Evolutionary conservation across 1,140 invertebrate genomes (phyloP), one percentile per base, ranked within the genome.

Genomic region (Sesamia nonagrioides): DNA sequence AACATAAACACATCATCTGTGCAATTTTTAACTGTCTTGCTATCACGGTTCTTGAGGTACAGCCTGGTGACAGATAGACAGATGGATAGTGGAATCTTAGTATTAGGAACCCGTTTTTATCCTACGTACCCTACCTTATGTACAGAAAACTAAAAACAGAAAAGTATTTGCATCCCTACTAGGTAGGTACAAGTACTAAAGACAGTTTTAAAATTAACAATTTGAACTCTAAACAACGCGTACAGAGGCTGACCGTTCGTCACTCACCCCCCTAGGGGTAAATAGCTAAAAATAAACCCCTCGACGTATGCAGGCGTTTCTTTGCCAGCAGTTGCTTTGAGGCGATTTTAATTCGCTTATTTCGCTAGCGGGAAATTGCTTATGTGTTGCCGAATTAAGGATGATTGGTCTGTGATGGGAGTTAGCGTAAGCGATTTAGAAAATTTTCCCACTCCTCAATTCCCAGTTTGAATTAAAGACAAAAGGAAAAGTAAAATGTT

Each of bases 271-370:
- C 77, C 73, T 18, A 18, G 48, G 80, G 79, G 83, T 88, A 91
- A 89, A 89, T 85, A 89, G 85, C 84, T 88, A 90, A 90, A 92
- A 91, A 90, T 90, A 91, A 91, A 90, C 84, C 81, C 58, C 58
- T 60, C 75, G 77, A 71, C 86, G 88, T 89, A 87, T 90, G 89
- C 89, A 85, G 83, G 78, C 87, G 85, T 91, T 93, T 92, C 91
- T 93, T 93, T 93, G 86, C 89, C 80, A 85, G 76, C 84, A 86
- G 83, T 90, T 86, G 88, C 91, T 93, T 93, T 93, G 91, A 93
- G 89, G 87, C 87, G 86, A 89, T 90, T 92, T 92, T 93, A 93
- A 93, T 93, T 92, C 89, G 89, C 87, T 93, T 93, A 93, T 91
- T 91, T 90, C 86, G 87, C 85, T 89, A 80, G 83, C 83, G 87